A percentile compares a stretch with the other conserved stretches of the same genome.
phyloP scores from a whole-genome alignment of 1,140 invertebrate genomes.

The Ditylenchus dipsaci region DNA sequence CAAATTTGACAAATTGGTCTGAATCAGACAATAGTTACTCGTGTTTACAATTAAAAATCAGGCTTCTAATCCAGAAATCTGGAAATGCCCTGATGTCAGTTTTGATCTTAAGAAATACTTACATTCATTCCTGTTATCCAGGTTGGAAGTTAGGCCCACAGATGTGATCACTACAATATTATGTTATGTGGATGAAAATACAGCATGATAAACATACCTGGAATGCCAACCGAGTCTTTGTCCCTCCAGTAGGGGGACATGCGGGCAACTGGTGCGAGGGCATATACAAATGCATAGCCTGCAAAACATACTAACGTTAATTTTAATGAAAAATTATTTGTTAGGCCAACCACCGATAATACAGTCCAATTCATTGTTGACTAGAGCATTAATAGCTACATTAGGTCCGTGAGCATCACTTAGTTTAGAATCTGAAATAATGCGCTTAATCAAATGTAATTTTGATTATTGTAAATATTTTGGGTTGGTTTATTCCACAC shows the following conservation, averaged over 20 bases:
- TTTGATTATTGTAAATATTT: too few species aligned
- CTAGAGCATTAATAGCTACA: slow-evolving; percentile 51
- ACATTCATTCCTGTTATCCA: slow-evolving; percentile 67
- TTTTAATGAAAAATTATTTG: neutral
- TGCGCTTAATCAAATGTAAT: too few species aligned
- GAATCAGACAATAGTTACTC: too few species aligned
- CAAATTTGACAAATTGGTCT: too few species aligned
- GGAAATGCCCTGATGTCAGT: too few species aligned
- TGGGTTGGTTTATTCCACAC: too few species aligned
- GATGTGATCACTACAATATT: slow-evolving; percentile 68
- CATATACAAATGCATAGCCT: slow-evolving; percentile 58
- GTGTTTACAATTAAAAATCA: too few species aligned
- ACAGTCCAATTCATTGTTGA: slow-evolving; percentile 49
- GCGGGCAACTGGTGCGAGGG: slow-evolving; percentile 53
- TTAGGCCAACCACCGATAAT: slow-evolving; percentile 44
- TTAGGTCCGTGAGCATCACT: slow-evolving; percentile 55
- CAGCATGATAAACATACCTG: too few species aligned
- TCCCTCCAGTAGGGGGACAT: slow-evolving; percentile 54
- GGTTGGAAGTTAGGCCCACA: slow-evolving; percentile 75
- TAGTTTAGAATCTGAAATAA: slow-evolving; percentile 36
- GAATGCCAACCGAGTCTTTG: slow-evolving; percentile 44
- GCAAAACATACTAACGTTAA: neutral
- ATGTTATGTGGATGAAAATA: too few species aligned
- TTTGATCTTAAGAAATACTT: too few species aligned
- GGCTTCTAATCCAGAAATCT: too few species aligned